phyloP scores from a whole-genome alignment of 2,888 invertebrate genomes.

The Eristalis tenax region DNA sequence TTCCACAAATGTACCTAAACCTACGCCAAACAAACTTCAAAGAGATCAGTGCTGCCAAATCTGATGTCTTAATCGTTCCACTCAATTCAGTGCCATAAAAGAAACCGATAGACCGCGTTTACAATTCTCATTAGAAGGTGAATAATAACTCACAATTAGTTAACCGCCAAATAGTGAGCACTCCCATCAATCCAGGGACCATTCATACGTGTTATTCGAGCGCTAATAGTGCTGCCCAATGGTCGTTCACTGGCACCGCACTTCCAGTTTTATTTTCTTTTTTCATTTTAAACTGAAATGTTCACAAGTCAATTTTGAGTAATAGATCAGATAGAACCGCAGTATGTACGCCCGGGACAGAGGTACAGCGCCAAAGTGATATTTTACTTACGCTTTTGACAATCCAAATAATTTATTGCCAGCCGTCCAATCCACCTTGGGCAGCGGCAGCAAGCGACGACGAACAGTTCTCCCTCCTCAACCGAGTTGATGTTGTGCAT shows the following conservation, averaged over 20 bases:
- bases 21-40: neutral
- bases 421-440: constrained; percentile 54
- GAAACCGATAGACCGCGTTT: neutral
- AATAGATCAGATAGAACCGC: constrained; percentile 65
- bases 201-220: neutral
- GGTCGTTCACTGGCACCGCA: neutral
- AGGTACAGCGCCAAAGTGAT: constrained; percentile 64
- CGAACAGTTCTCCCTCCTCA: neutral
- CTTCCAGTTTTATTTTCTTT: neutral
- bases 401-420: constrained; percentile 65
- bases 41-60: neutral
- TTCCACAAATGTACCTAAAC: neutral
- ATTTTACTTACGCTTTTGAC: constrained; percentile 71
- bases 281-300: constrained; percentile 33
- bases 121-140: neutral
- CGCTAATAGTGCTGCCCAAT: neutral
- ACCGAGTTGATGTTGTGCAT: neutral
- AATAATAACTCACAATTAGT: neutral
- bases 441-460: constrained; percentile 9
- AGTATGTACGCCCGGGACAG: constrained; percentile 34
- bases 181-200: neutral
- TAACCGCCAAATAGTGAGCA: neutral
- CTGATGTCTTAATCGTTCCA: neutral
- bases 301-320: constrained; percentile 65
- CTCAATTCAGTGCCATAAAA: neutral